Evolutionary conservation across 1,140 invertebrate species (phyloP).

Genomic region (Cydia splendana): DNA sequence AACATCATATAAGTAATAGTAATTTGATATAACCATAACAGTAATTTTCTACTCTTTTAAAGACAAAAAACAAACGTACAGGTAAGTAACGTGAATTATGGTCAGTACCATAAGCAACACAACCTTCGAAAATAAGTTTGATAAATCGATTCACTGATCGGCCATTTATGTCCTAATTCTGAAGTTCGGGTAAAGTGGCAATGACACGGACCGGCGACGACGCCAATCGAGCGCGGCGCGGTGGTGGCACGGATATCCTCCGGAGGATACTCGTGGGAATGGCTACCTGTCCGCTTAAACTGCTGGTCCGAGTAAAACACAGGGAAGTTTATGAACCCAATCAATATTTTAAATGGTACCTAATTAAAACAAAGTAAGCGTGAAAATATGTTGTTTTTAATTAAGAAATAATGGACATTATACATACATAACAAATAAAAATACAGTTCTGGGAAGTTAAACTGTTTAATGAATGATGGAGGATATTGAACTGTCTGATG

Average conservation of each 20-base stretch:
- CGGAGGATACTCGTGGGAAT: slow-evolving; percentile 36
- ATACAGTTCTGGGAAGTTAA: too few species aligned
- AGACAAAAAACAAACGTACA: too few species aligned
- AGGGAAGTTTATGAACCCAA: slow-evolving; percentile 35
- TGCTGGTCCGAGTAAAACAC: slow-evolving; percentile 28
- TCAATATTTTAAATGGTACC: background rate
- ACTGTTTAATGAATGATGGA: too few species aligned
- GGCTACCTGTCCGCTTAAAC: slow-evolving; percentile 1
- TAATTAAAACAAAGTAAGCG: too few species aligned
- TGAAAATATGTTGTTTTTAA: too few species aligned
- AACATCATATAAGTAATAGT: too few species aligned
- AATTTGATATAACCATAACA: too few species aligned
- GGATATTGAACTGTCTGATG: too few species aligned
- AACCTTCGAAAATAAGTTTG: background rate
- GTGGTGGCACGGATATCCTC: slow-evolving; percentile 50
- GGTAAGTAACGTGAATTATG: too few species aligned
- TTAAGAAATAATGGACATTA: too few species aligned
- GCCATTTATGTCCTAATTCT: background rate
- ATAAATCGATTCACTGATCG: slow-evolving; percentile 13
- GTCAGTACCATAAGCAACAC: background rate
- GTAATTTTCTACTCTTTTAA: too few species aligned
- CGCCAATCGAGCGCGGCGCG: slow-evolving; percentile 40
- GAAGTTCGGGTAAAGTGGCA: slow-evolving; percentile 33
- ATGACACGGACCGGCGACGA: slow-evolving; percentile 42
- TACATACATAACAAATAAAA: too few species aligned